Percentiles rank a stretch among this genome's conserved stretches.
phyloP scores from a whole-genome alignment of 2,797 vertebrate species.

The Myotis daubentonii region DNA sequence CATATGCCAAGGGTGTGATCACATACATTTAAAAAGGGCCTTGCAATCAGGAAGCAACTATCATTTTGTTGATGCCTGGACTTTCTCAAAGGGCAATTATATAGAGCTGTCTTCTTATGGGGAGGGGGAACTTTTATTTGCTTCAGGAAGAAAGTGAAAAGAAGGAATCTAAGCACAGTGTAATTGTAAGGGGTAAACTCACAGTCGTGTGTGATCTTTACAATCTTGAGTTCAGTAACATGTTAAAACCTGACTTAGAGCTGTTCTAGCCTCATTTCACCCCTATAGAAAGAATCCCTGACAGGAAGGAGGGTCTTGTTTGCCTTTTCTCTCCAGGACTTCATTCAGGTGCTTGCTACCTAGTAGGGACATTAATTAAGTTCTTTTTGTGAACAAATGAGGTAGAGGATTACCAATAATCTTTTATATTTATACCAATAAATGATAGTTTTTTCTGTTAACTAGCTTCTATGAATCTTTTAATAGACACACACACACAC shows the following conservation, averaged over 20 bases:
- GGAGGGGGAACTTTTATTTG: neutral
- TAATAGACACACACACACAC: neutral
- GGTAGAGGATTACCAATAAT: neutral
- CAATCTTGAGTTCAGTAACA: neutral
- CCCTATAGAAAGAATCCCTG: neutral
- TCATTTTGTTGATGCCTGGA: neutral
- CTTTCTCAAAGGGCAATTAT: neutral
- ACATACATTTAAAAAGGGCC: neutral
- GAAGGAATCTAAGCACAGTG: neutral
- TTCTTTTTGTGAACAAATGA: slow-evolving; percentile 11
- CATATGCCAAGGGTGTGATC: neutral
- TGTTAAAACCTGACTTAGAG: neutral
- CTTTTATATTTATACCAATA: neutral
- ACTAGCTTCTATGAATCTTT: neutral
- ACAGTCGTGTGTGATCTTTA: neutral
- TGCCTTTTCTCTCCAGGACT: neutral
- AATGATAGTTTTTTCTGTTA: neutral
- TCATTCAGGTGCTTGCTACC: neutral
- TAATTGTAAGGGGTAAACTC: neutral
- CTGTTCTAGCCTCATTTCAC: neutral
- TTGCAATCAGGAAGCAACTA: neutral
- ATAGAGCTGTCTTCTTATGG: neutral
- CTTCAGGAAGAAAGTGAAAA: neutral
- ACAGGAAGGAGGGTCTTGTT: neutral
- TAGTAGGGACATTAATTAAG: neutral